Evolutionary conservation across 2,888 invertebrate genomes (phyloP).

Genomic region (Mesorhabditis sp.): DNA sequence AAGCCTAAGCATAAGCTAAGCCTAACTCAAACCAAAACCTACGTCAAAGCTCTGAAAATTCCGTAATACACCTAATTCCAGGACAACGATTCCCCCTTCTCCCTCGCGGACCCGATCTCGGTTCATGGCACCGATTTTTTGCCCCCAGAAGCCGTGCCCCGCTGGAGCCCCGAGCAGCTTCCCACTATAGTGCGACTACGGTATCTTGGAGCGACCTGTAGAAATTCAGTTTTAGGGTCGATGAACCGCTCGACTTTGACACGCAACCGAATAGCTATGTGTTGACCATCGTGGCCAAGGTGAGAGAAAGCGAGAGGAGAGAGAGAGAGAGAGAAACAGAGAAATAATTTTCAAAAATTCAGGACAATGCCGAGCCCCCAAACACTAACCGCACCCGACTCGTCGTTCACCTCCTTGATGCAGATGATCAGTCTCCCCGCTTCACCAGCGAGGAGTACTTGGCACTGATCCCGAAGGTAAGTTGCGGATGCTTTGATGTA

Average conservation of each 20-base stretch:
- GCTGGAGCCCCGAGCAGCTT: conserved; percentile 22
- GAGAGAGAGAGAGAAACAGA: neutral
- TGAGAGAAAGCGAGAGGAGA: neutral
- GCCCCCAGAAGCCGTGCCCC: neutral
- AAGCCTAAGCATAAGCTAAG: too few species aligned
- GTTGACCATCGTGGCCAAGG: neutral
- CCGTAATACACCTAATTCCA: neutral
- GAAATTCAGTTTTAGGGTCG: neutral
- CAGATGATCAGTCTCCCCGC: conserved; percentile 9
- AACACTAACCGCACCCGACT: neutral
- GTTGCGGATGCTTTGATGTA: neutral
- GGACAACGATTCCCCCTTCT: conserved; percentile 2
- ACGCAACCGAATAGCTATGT: neutral
- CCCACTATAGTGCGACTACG: conserved; percentile 17
- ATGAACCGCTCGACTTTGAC: neutral
- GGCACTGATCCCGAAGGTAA: conserved; percentile 34
- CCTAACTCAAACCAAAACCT: neutral
- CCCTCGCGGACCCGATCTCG: neutral
- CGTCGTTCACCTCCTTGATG: neutral
- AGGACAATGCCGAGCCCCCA: conserved; percentile 31
- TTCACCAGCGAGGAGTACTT: conserved; percentile 28
- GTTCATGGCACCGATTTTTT: conserved; percentile 1
- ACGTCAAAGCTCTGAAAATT: neutral
- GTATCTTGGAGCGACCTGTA: neutral
- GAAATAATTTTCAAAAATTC: conserved; percentile 13